Base-by-base conservation (phyloP, 2,113 vertebrate genomes). In the Pachyramphus minor region DNA sequence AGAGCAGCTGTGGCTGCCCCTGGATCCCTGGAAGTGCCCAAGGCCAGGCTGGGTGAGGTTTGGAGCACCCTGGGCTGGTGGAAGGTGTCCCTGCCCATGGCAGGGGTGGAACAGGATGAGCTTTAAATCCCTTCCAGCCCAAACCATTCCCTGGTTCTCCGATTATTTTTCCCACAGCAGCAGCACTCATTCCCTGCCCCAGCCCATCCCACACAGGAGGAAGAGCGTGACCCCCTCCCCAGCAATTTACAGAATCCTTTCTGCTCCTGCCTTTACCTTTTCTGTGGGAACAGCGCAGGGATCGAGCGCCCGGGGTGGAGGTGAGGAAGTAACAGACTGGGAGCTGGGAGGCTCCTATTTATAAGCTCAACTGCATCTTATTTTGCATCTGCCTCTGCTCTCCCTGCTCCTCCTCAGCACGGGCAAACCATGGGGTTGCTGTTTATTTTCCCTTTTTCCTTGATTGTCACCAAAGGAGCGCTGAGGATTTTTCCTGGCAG, bases 381-480 rank as follows among this genome's bases (percentile, higher is more conserved):
- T 91, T 95, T 96, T 93, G 90, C 94, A 86, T 88, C 95, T 93
- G 92, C 96, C 87, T 91, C 95, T 92, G 93, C 95, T 96, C 95
- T 62, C 93, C 55, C 67, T 2, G 14, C 56, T 95, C 93, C 93
- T 94, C 77, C 8, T 78, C 92, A 87, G 84, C 95, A 71, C 0
- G 39, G 95, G 93, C 80, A 62, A 76, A 55, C 72, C 89, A 84
- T 25, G 78, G 68, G 79, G 56, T 79, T 94, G 85, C 78, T 87
- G 53, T 87, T 89, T 93, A 33, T 68, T 80, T 72, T 73, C 45
- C 37, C 2, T 17, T 73, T 25, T 39, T 7, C 66, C 27, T 63
- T 90, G 55, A 45, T 82, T 91, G 71, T 69, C 90, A 76, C 79
- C 90, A 58, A 90, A 90, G 56, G 59, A 93, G 89, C 94, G 12